These are phyloP conservation scores for Pyrochroa serraticornis DNA, from an alignment of 2,888 invertebrate genomes.

Conservation along the genomic window DNA sequence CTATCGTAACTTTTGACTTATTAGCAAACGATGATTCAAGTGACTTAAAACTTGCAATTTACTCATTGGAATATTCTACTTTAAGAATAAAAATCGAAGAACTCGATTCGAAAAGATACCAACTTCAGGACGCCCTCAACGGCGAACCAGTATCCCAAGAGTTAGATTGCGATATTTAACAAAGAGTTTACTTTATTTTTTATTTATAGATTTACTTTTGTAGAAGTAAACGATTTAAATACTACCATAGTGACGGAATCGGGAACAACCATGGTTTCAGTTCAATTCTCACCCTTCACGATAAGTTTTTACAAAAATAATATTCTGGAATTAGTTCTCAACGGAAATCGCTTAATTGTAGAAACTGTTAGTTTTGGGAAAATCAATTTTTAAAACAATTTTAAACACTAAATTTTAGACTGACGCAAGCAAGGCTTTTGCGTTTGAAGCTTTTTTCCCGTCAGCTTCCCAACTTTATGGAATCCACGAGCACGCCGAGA, in stretches of 20 bases:
- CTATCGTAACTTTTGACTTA: not conserved
- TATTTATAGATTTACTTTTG: not conserved
- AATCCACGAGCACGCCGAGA: slow-evolving; percentile 93
- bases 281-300: not conserved
- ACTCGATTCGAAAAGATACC: not conserved
- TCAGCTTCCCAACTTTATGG: slow-evolving; percentile 22
- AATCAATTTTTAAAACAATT: slow-evolving; percentile 62
- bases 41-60: not conserved
- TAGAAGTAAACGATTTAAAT: not conserved
- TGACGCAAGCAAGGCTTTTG: slow-evolving; percentile 9
- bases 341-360: slow-evolving; percentile 1
- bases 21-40: not conserved
- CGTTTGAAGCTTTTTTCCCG: slow-evolving; percentile 20
- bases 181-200: not conserved
- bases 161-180: no score
- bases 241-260: not conserved
- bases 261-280: not conserved
- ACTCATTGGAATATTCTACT: not conserved
- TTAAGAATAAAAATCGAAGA: not conserved
- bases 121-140: not conserved
- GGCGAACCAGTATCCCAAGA: not conserved
- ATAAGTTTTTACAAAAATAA: not conserved
- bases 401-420: not conserved
- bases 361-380: slow-evolving; percentile 2
- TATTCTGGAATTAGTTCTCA: not conserved